These are phyloP conservation scores for Mirounga angustirostris DNA, from an alignment of 2,113 vertebrate genomes.

Conservation along the genomic window DNA sequence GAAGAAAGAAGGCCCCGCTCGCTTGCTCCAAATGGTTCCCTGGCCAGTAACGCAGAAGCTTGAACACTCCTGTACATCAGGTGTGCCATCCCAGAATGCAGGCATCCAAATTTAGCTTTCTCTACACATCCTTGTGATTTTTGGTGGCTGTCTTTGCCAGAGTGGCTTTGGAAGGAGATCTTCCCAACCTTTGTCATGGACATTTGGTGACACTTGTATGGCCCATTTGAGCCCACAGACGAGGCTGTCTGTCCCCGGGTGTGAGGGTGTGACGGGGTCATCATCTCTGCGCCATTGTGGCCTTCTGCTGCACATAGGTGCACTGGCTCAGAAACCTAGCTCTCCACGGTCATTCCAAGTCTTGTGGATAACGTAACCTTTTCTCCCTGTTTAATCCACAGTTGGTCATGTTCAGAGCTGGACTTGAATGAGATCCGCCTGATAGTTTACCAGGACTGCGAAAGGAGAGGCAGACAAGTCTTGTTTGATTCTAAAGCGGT, in stretches of 20 bases:
- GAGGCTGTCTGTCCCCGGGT: not conserved
- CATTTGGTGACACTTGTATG: too few relatives aligned
- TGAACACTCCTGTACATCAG: not conserved
- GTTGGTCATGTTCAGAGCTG: conserved; percentile 92
- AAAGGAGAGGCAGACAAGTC: conserved; percentile 93
- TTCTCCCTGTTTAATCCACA: conserved; percentile 78
- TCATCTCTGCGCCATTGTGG: too few relatives aligned
- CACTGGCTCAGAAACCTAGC: not conserved
- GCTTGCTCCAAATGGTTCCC: not conserved
- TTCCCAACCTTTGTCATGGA: not conserved
- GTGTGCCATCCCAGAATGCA: not conserved
- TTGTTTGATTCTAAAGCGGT: conserved; percentile 95
- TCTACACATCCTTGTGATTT: not conserved
- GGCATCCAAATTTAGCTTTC: not conserved
- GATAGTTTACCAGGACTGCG: conserved; percentile 95
- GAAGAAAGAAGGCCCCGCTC: not conserved
- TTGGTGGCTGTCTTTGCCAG: not conserved
- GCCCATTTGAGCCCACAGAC: not conserved
- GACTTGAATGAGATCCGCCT: conserved; percentile 93
- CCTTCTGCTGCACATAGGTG: rapidly evolving
- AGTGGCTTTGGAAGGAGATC: not conserved
- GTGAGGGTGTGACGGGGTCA: not conserved
- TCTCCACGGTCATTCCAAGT: not conserved
- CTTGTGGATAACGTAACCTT: conserved; percentile 12
- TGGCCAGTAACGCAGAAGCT: not conserved